A percentile compares a stretch with the other conserved stretches of the same genome.
Conservation (phyloP, 2,113 vertebrate species). For the Callaeas wilsoni region DNA sequence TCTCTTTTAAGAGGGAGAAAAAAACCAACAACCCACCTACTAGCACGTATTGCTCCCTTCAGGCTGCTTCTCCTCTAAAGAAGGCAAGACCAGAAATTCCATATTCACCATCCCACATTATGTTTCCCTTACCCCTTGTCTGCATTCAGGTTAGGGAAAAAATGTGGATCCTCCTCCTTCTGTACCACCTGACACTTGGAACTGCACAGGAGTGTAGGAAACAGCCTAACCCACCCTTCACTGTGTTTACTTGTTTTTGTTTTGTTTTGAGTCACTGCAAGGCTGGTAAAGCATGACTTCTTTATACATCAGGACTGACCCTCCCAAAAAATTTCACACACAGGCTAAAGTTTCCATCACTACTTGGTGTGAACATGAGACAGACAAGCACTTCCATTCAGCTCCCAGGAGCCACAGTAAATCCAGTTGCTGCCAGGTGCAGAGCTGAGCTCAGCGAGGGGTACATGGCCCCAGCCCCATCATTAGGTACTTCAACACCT, state of each 20-base stretch:
- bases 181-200: neutral
- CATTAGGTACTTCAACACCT: neutral
- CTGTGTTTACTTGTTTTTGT: neutral
- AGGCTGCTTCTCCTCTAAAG: neutral
- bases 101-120: neutral
- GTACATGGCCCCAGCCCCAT: fast-evolving
- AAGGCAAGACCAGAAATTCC: neutral
- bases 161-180: neutral
- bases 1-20: neutral
- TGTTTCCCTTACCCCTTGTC: neutral
- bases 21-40: neutral
- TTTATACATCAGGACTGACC: neutral
- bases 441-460: neutral
- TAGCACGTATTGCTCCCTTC: neutral
- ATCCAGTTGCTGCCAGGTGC: neutral
- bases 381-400: neutral
- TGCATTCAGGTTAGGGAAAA: neutral
- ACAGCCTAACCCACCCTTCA: neutral
- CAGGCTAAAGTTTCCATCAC: neutral
- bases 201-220: neutral
- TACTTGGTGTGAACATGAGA: neutral
- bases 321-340: neutral
- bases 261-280: neutral
- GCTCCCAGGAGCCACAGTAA: neutral
- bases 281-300: neutral